Evolutionary conservation across 2,797 vertebrate species (phyloP).

Genomic region (Lagodon rhomboides): DNA sequence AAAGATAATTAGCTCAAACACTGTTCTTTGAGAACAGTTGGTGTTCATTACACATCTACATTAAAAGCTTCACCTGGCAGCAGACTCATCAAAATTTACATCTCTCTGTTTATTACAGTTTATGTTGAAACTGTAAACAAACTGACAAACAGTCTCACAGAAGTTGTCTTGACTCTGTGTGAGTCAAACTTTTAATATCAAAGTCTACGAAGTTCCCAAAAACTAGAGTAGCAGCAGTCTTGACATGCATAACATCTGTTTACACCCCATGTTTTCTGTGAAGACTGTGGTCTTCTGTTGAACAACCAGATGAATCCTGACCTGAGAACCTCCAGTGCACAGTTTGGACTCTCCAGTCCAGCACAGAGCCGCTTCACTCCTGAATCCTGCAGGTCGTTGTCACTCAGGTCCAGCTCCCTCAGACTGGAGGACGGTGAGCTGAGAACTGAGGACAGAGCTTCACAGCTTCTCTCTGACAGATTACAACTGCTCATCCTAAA

Average conservation of each 20-base stretch:
- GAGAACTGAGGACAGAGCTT: constrained; percentile 4
- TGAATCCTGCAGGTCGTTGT: constrained; percentile 49
- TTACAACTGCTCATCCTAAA: constrained; percentile 44
- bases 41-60: no score
- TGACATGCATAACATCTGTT: neutral
- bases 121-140: no score
- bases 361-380: constrained; percentile 49
- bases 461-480: constrained; percentile 43
- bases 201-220: no score
- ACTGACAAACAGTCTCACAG: no score
- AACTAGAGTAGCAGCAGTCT: no score
- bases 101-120: no score
- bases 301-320: constrained; percentile 4
- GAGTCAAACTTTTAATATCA: no score
- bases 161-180: no score
- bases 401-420: constrained; percentile 38
- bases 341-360: constrained; percentile 39
- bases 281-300: neutral
- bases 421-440: constrained; percentile 21
- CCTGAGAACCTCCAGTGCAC: constrained; percentile 58
- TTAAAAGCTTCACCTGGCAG: no score
- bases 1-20: no score
- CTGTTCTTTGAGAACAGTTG: no score
- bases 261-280: neutral
- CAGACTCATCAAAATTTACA: no score